phyloP scores from a whole-genome alignment of 30 jellyfish, hydroid and myxozoan species.

The Clytia hemisphaerica region DNA sequence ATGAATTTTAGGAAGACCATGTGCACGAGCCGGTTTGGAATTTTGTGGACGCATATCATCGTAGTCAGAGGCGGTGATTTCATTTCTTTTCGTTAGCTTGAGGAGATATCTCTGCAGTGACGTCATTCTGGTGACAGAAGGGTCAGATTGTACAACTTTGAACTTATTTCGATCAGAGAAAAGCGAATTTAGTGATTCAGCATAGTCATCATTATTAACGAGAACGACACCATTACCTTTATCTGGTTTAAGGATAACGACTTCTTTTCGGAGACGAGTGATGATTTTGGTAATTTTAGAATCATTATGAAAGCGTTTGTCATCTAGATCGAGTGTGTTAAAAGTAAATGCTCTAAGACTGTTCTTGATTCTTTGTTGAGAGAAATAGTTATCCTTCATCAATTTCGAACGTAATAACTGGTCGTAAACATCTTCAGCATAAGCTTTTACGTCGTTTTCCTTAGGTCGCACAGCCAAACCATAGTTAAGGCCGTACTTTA shows the following conservation, averaged over 20 bases:
- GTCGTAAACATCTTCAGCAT: constrained; percentile 19
- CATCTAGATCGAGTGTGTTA: background rate
- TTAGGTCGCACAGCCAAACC: constrained; percentile 19
- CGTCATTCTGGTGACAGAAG: too few species aligned
- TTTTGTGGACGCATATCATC: too few species aligned
- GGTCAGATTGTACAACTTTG: too few species aligned
- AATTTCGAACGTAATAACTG: background rate
- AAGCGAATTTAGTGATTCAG: too few species aligned
- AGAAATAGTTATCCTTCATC: background rate
- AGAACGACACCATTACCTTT: constrained; percentile 18
- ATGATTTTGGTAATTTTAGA: background rate
- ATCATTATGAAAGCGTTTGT: constrained; percentile 8
- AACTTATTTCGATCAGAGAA: too few species aligned
- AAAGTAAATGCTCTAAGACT: constrained; percentile 13
- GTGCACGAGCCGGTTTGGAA: too few species aligned
- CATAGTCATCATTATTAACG: constrained; percentile 7
- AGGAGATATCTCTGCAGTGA: too few species aligned
- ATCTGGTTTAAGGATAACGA: constrained; percentile 10
- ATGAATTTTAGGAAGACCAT: too few species aligned
- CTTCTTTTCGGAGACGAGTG: constrained; percentile 2
- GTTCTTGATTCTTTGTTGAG: constrained; percentile 7
- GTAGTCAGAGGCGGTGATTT: too few species aligned
- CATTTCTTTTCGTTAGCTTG: too few species aligned
- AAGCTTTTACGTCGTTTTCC: constrained; percentile 7
- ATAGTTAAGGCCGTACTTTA: constrained; percentile 9